These are phyloP conservation scores for Picus viridis DNA, from an alignment of 2,797 vertebrate genomes.

Conservation along the genomic window DNA sequence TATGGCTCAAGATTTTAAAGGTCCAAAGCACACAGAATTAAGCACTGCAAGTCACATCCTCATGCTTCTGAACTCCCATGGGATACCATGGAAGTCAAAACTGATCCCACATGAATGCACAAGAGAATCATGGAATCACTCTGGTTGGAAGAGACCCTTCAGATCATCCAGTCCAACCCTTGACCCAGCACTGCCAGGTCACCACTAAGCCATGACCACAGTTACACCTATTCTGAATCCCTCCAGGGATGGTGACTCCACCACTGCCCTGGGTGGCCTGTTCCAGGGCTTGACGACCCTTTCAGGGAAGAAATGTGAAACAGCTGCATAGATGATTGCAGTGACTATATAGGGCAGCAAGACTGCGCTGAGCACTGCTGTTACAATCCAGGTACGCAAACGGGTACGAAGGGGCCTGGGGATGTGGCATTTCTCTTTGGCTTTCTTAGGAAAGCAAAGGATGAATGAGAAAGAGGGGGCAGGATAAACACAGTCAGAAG, in stretches of 20 bases:
- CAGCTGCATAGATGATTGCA: conserved; percentile 44
- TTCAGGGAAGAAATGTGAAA: neutral
- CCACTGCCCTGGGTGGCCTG: too few relatives aligned
- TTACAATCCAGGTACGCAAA: conserved; percentile 34
- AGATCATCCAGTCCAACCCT: too few relatives aligned
- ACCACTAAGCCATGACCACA: too few relatives aligned
- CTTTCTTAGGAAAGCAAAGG: neutral
- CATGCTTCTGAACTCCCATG: neutral
- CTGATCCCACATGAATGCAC: neutral
- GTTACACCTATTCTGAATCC: too few relatives aligned
- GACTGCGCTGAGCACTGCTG: conserved; percentile 45
- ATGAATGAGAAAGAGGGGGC: neutral
- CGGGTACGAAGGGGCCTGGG: conserved; percentile 20
- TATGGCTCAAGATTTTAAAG: neutral
- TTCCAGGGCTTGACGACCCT: too few relatives aligned
- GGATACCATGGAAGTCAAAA: neutral
- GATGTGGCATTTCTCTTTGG: conserved; percentile 22
- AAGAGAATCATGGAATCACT: too few relatives aligned
- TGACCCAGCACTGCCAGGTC: too few relatives aligned
- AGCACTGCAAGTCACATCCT: neutral
- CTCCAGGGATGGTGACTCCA: too few relatives aligned
- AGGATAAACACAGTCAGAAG: neutral
- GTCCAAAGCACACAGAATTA: neutral
- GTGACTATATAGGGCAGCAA: conserved; percentile 39
- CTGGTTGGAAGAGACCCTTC: too few relatives aligned